Base-by-base conservation (phyloP, 2,797 vertebrate species). In the Manis pentadactyla region DNA sequence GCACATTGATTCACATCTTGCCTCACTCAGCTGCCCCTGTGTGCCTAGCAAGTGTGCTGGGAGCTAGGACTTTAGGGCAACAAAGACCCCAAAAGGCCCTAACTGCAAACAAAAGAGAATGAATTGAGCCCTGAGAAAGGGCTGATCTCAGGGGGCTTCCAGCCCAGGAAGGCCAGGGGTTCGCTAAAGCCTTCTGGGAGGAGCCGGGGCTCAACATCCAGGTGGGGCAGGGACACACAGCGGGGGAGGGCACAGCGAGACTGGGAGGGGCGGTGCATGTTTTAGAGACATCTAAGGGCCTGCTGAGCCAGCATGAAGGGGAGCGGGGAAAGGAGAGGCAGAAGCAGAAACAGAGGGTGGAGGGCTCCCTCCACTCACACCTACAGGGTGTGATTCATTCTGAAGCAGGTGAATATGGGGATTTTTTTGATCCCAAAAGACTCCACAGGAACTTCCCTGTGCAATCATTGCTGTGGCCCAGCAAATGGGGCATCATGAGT, bases 401-500 rank as follows among this genome's bases (percentile, higher is more conserved):
- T 57, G 49, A 9, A 84, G 61, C 55, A 95, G 29, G 46, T 1
- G n/a, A 88, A 37, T 88, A 21, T 39, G 15, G 78, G 31, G 42
- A 46, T 25, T 46, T 11, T 87, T 88, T 53, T 66, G 39, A 73
- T 39, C 46, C 84, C 21, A n/a, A 25, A 87, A 61, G 83, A 71
- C 13, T 23, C 53, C 61, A 61, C 18, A 92, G 66, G 83, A 87
- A 42, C n/a, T 13, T 25, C 37, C 42, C 49, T 27, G 1, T 7
- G 7, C 31, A 14, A 31, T 18, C 37, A 53, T 1, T 37, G 31
- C 31, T 4, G 2, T 3, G n/a, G n/a, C 17, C 10, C 55, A 66
- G 42, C 17, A 51, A 34, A 27, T 3, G 51, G 31, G 2, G 3
- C 0, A 6, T 19, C 14, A 21, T 0, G 1, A 46, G 34, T 25